Conservation (phyloP, 2,797 vertebrate species). For the Amniataba percoides region DNA sequence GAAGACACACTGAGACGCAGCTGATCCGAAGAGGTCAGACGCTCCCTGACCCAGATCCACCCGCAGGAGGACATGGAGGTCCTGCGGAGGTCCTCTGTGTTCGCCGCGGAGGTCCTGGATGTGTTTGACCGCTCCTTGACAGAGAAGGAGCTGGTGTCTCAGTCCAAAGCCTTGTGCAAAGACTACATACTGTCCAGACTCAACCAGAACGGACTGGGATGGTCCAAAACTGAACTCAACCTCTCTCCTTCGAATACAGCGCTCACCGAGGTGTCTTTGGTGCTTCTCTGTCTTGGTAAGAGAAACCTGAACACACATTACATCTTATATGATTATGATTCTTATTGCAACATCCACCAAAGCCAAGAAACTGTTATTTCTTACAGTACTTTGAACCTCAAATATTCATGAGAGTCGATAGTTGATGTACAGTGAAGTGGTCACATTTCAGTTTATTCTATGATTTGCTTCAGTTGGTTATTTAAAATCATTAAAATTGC, state of each 20-base stretch:
- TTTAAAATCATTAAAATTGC: neutral
- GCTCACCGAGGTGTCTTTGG: conserved; percentile 90
- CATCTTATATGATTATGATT: neutral
- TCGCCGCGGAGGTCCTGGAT: conserved; percentile 93
- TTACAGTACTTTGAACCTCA: conserved; percentile 14
- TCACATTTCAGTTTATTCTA: neutral
- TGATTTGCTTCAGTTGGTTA: neutral
- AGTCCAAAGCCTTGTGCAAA: conserved; percentile 93
- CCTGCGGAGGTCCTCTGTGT: conserved; percentile 91
- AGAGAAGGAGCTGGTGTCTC: conserved; percentile 94
- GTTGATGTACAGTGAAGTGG: neutral
- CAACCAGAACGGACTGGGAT: conserved; percentile 90
- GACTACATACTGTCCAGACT: conserved; percentile 95
- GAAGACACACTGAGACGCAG: conserved; percentile 39
- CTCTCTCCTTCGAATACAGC: conserved; percentile 82
- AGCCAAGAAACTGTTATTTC: neutral
- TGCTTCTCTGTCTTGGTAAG: conserved; percentile 94
- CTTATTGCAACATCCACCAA: neutral
- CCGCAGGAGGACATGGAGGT: conserved; percentile 87
- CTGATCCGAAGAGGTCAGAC: conserved; percentile 68
- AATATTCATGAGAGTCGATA: neutral
- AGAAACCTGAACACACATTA: neutral
- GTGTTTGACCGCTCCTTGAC: conserved; percentile 92
- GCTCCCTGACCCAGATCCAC: conserved; percentile 48
- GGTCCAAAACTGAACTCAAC: conserved; percentile 88